Evolutionary conservation across 1,140 invertebrate species (phyloP).

Genomic region (Theocolax elegans): DNA sequence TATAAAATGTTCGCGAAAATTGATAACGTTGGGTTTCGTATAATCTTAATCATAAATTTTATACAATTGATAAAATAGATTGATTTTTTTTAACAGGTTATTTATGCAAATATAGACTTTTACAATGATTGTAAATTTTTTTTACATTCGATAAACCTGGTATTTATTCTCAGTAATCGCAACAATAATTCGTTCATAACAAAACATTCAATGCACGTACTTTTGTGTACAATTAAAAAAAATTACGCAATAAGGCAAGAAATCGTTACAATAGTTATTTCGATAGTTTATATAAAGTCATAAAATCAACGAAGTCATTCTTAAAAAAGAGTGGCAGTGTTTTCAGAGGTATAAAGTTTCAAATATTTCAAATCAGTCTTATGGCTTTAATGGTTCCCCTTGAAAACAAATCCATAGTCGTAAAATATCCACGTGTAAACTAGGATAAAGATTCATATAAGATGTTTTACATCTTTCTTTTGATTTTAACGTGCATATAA

Average conservation of each 20-base stretch:
- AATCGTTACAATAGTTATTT: neutral
- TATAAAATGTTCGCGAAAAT: conserved; percentile 39
- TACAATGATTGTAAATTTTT: conserved; percentile 22
- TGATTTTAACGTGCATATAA: no score
- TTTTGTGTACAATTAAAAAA: neutral
- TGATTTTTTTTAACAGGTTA: conserved; percentile 32
- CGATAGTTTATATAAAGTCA: conserved; percentile 1
- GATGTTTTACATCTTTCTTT: no score
- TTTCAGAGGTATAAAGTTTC: conserved; percentile 17
- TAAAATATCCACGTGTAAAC: no score
- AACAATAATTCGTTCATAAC: conserved; percentile 15
- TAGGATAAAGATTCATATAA: no score
- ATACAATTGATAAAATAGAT: conserved; percentile 38
- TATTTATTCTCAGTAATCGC: conserved; percentile 1
- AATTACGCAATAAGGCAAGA: conserved; percentile 28
- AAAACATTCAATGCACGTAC: conserved; percentile 12
- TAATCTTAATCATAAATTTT: conserved; percentile 20
- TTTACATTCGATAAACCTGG: neutral
- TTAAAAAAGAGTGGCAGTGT: conserved; percentile 26
- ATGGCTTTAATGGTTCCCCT: conserved; percentile 26
- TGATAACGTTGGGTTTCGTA: conserved; percentile 30
- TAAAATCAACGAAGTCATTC: conserved; percentile 18
- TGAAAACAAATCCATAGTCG: no score
- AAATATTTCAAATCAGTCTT: conserved; percentile 37
- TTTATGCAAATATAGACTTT: conserved; percentile 2